Evolutionary conservation across 2,797 vertebrate genomes (phyloP), one percentile per base, ranked within the genome.

Genomic region (Cygnus olor): DNA sequence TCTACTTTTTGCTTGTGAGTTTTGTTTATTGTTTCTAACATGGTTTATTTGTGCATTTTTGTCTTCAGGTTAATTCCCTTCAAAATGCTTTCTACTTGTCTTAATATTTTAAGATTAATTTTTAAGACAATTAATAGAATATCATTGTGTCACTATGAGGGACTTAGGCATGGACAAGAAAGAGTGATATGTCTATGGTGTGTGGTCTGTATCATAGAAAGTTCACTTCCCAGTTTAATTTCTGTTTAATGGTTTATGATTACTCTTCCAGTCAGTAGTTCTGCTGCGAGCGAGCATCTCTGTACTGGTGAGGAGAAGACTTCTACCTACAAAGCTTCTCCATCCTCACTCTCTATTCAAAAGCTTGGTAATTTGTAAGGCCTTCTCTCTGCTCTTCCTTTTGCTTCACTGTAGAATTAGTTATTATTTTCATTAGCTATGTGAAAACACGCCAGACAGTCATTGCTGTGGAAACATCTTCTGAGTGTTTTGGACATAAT

Each of bases 351-450:
- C 38, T 90, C 11, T 78, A 25, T 90, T 80, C 58, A 85, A 69
- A 92, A 78, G 12, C 54, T 78, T 79, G 38, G 42, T 85, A 51
- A 77, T 81, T 88, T 77, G 68, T 38, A 74, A 69, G 68, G 21
- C 44, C 40, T 91, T 69, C 21, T 79, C 58, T 34, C 40, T 72
- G 20, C 11, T 90, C 34, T 90, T 88, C 68, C 74, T 95, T 87
- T 85, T 88, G 42, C 34, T 91, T 94, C 47, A 34, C 49, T 88
- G 66, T 53, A 85, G 71, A 85, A 95, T 90, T 42, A 68, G 21
- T 91, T 89, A 45, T 70, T 91, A 36, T 85, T 95, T 90, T 88
- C 72, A 85, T 84, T 89, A 84, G 47, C 44, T 89, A 1, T 58
- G 2, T 73, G 78, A 92, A 70, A 88, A 69, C 60, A 57, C 30